phyloP scores from a whole-genome alignment of 2,888 invertebrate genomes.

The Loripinus fragilis region DNA sequence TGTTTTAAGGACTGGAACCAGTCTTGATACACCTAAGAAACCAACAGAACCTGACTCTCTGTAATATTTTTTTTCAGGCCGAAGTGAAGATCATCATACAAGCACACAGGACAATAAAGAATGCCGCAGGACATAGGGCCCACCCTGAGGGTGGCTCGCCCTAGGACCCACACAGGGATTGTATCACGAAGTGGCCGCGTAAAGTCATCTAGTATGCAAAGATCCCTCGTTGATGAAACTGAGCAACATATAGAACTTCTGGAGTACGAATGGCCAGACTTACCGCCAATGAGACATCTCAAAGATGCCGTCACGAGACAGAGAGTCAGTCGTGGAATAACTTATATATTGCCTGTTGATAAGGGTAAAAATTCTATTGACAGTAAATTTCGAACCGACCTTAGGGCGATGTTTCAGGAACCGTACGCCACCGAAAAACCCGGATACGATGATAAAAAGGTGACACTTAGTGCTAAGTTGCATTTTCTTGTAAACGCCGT shows the following conservation, averaged over 20 bases:
- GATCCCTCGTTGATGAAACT: slow-evolving; percentile 29
- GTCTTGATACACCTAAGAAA: too few species aligned
- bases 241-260: slow-evolving; percentile 69
- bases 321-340: slow-evolving; percentile 75
- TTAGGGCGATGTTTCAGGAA: slow-evolving; percentile 79
- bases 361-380: slow-evolving; percentile 77
- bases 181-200: slow-evolving; percentile 17
- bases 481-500: slow-evolving; percentile 74
- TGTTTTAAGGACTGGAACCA: too few species aligned
- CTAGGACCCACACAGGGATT: slow-evolving; percentile 52
- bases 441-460: slow-evolving; percentile 68
- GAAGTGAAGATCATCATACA: too few species aligned
- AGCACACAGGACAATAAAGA: background rate
- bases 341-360: slow-evolving; percentile 78
- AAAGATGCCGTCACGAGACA: slow-evolving; percentile 75
- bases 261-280: slow-evolving; percentile 79
- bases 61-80: too few species aligned
- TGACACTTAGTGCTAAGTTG: slow-evolving; percentile 68
- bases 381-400: slow-evolving; percentile 74
- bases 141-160: slow-evolving; percentile 53
- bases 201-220: background rate
- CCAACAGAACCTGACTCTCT: too few species aligned
- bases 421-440: slow-evolving; percentile 72
- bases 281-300: slow-evolving; percentile 77
- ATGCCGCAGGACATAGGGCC: slow-evolving; percentile 68